Conservation (phyloP, 1,140 invertebrate species). For the Matsumurasca onukii region DNA sequence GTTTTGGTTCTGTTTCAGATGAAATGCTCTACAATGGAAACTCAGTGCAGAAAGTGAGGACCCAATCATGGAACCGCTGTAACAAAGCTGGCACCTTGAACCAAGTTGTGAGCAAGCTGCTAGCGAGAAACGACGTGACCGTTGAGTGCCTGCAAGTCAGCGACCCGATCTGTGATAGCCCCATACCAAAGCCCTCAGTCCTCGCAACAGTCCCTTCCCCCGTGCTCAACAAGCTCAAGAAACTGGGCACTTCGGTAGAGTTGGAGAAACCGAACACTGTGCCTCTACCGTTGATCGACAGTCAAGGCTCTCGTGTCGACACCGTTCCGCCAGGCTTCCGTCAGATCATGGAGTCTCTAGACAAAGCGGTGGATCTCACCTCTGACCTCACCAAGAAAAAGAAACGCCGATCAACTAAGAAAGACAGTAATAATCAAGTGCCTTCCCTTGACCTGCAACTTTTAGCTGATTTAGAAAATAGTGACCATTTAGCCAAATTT, state of each 20-base stretch:
- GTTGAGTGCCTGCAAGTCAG: neutral
- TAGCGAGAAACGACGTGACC: neutral
- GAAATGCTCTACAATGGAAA: conserved; percentile 4
- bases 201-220: conserved; percentile 9
- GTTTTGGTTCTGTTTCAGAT: conserved; percentile 24
- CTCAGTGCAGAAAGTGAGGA: too few species aligned
- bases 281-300: neutral
- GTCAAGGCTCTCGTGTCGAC: neutral
- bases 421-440: conserved; percentile 25
- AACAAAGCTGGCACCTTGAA: neutral
- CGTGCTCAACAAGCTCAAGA: conserved; percentile 39
- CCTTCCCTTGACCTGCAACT: conserved; percentile 11
- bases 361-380: conserved; percentile 24
- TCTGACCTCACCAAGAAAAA: conserved; percentile 27
- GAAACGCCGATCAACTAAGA: conserved; percentile 10
- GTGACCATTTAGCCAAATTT: conserved; percentile 19
- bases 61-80: too few species aligned
- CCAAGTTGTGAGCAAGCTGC: neutral
- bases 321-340: neutral
- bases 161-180: conserved; percentile 15
- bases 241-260: conserved; percentile 40
- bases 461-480: conserved; percentile 4
- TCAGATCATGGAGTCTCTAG: conserved; percentile 13
- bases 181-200: conserved; percentile 10
- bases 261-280: conserved; percentile 32